Evolutionary conservation across 2,113 vertebrate species (phyloP).

Genomic region (Spea multiplicata): DNA sequence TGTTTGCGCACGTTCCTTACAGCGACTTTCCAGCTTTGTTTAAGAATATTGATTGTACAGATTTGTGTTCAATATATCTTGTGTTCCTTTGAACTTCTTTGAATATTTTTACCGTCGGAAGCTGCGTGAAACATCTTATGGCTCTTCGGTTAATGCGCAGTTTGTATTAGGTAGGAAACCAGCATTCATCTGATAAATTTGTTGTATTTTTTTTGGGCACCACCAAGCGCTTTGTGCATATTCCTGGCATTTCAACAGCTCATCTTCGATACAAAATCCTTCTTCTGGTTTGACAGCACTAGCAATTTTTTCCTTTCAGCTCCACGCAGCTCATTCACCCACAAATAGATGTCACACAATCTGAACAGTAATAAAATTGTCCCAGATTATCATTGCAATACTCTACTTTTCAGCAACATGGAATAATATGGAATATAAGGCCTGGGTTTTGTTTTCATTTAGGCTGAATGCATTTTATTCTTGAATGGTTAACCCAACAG

Average conservation of each 20-base stretch:
- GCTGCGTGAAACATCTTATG: slow-evolving; percentile 26
- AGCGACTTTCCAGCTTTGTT: slow-evolving; percentile 24
- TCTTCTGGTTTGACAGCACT: slow-evolving; percentile 28
- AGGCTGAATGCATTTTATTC: too few relatives aligned
- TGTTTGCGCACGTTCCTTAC: slow-evolving; percentile 9
- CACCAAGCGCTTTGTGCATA: fast-evolving
- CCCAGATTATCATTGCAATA: background rate
- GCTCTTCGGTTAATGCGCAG: slow-evolving; percentile 15
- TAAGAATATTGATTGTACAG: background rate
- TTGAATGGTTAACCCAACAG: too few relatives aligned
- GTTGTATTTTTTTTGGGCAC: background rate
- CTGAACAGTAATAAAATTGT: slow-evolving; percentile 15
- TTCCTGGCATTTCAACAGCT: background rate
- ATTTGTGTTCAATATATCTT: slow-evolving; percentile 8
- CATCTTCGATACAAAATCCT: slow-evolving; percentile 20
- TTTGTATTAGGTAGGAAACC: slow-evolving; percentile 10
- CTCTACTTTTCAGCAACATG: too few relatives aligned
- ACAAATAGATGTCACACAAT: slow-evolving; percentile 41
- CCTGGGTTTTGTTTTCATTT: too few relatives aligned
- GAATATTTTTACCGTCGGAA: slow-evolving; percentile 5
- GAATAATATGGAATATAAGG: too few relatives aligned
- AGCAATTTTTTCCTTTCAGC: slow-evolving; percentile 4
- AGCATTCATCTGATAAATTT: background rate
- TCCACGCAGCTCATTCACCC: slow-evolving; percentile 31
- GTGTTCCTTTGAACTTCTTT: slow-evolving; percentile 11